Evolutionary conservation across 2,888 invertebrate species (phyloP).

Genomic region (Rhingia rostrata): DNA sequence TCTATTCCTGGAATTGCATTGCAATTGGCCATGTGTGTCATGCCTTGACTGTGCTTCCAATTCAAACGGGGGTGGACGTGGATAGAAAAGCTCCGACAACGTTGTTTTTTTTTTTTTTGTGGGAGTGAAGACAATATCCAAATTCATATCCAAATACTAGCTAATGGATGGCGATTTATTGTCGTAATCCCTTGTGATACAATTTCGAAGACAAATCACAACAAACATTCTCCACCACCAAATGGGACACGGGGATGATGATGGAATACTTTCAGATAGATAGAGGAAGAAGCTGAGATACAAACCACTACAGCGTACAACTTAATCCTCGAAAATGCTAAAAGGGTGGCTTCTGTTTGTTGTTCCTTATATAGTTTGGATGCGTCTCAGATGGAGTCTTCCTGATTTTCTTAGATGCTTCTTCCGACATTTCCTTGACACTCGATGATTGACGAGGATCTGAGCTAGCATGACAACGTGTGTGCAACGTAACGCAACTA

Average conservation of each 20-base stretch:
- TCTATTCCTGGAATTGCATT: conserved; percentile 57
- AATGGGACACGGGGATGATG: conserved; percentile 55
- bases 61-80: conserved; percentile 43
- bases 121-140: not conserved
- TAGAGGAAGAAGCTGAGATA: not conserved
- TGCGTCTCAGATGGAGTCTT: conserved; percentile 64
- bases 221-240: conserved; percentile 56
- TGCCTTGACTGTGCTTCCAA: conserved; percentile 44
- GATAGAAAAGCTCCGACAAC: conserved; percentile 28
- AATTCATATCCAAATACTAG: conserved; percentile 15
- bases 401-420: conserved; percentile 67
- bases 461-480: conserved; percentile 42
- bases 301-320: conserved; percentile 19
- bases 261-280: conserved; percentile 47
- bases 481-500: conserved; percentile 19
- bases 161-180: conserved; percentile 69
- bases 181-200: conserved; percentile 66
- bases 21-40: conserved; percentile 45
- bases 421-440: conserved; percentile 69
- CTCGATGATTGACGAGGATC: conserved; percentile 65
- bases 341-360: conserved; percentile 69
- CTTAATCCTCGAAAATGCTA: conserved; percentile 36
- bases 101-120: not conserved
- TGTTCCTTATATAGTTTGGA: conserved; percentile 44
- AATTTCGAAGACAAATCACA: conserved; percentile 67